Percentiles rank a stretch among this genome's conserved stretches.
Evolutionary conservation across 2,113 vertebrate species (phyloP).

Genomic region (Numenius arquata): DNA sequence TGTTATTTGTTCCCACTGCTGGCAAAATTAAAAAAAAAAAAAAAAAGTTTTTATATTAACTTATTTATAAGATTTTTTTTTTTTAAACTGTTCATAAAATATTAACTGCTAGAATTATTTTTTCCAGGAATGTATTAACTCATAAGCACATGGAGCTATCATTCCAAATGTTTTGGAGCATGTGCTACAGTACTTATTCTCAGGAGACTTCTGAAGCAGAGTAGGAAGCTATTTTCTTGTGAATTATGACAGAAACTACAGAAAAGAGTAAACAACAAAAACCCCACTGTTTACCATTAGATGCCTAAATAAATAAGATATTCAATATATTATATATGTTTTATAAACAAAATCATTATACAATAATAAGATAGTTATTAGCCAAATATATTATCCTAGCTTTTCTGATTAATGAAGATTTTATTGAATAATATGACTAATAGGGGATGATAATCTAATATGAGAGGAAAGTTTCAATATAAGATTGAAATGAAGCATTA

Average conservation of each 20-base stretch:
- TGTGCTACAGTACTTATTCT: background rate
- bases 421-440: background rate
- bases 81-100: background rate
- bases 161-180: background rate
- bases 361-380: background rate
- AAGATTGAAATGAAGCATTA: background rate
- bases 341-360: background rate
- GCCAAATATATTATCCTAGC: background rate
- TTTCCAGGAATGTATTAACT: background rate
- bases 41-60: background rate
- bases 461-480: background rate
- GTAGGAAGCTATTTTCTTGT: background rate
- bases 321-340: background rate
- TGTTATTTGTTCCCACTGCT: background rate
- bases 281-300: background rate
- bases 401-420: background rate
- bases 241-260: background rate
- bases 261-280: background rate
- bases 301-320: background rate
- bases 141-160: background rate
- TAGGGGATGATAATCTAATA: background rate
- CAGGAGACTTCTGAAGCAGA: background rate
- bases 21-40: background rate
- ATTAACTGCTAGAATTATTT: background rate
- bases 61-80: background rate